Conservation (phyloP, 1,140 invertebrate genomes). For the Tetramorium parvispinum region DNA sequence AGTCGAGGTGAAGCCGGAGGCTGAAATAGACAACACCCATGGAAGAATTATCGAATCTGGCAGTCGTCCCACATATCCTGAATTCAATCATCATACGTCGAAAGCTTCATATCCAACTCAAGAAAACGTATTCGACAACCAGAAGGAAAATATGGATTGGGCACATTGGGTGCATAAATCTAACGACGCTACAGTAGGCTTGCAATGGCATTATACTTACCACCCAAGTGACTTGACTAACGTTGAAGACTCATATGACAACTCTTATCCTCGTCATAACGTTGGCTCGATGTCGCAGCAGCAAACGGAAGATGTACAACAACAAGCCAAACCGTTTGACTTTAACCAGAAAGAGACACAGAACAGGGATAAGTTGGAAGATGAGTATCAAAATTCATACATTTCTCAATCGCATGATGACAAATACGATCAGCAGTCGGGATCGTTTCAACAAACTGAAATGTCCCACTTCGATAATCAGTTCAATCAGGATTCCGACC, state of each 20-base stretch:
- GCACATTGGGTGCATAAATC: constrained; percentile 65
- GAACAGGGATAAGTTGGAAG: not conserved
- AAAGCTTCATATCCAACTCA: constrained; percentile 1
- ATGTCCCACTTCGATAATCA: not conserved
- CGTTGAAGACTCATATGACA: constrained; percentile 4
- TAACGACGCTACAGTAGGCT: constrained; percentile 67
- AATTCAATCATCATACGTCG: not conserved
- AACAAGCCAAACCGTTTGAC: constrained; percentile 27
- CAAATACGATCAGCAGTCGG: constrained; percentile 12
- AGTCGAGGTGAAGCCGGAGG: constrained; percentile 12
- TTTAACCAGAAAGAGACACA: constrained; percentile 23
- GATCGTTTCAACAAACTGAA: constrained; percentile 42
- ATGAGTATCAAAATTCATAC: not conserved
- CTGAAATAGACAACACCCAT: not conserved
- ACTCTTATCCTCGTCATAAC: constrained; percentile 52
- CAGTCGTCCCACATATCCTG: constrained; percentile 9
- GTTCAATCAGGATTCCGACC: not conserved
- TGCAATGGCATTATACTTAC: constrained; percentile 74
- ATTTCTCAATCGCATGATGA: constrained; percentile 9
- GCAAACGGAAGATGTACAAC: constrained; percentile 17
- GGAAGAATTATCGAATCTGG: not conserved
- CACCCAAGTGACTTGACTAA: constrained; percentile 68
- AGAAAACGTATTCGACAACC: constrained; percentile 22
- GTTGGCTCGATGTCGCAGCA: constrained; percentile 16
- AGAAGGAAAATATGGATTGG: constrained; percentile 45